Base-by-base conservation (phyloP, 2,888 invertebrate genomes). In the Stenoptilia bipunctidactyla region DNA sequence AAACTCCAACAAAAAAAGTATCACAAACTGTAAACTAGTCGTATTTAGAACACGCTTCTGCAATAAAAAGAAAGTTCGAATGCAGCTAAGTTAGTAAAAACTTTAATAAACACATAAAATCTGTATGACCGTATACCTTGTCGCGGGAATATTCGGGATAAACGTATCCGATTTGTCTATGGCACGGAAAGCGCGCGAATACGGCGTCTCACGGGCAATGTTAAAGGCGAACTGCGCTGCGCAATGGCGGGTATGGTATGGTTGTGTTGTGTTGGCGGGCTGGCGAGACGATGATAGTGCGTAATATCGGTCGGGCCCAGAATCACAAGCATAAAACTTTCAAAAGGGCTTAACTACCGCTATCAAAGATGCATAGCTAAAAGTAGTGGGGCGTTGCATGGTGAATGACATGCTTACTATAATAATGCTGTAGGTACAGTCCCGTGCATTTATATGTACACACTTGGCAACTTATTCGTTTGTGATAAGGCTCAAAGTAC, bases 91-190 rank as follows among this genome's bases (percentile, higher is more conserved):
- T 8, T 20, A 20, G 8, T 20, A 20, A 20, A 20, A 40, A 45
- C 2, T 30, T 30, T 30, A 8, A 30, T n/a, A n/a, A 30, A 30
- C 4, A 10, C 30, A 8, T 20, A 8, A 30, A 30, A 30, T 30
- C 30, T n/a, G 30, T 30, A 20, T 20, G 40, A 51, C 47, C n/a
- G 35, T 48, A 64, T 74, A 72, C 69, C 71, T 75, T 64, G 54
- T 45, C 66, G 63, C 67, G 70, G 66, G 63, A 72, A 57, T 44
- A 58, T 49, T 59, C 58, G 58, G 61, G 60, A 61, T 56, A 52
- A 45, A 45, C 41, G 38, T 45, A 47, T 50, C 41, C 49, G 51
- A 49, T 48, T 64, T 53, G 55, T 70, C 61, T 70, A 60, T 70
- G 60, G 54, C 48, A 13, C 4, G 40, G 40, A 55, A 55, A 44